These are phyloP conservation scores for Petroica traversi DNA, from an alignment of 2,113 vertebrate species.

Conservation along the genomic window DNA sequence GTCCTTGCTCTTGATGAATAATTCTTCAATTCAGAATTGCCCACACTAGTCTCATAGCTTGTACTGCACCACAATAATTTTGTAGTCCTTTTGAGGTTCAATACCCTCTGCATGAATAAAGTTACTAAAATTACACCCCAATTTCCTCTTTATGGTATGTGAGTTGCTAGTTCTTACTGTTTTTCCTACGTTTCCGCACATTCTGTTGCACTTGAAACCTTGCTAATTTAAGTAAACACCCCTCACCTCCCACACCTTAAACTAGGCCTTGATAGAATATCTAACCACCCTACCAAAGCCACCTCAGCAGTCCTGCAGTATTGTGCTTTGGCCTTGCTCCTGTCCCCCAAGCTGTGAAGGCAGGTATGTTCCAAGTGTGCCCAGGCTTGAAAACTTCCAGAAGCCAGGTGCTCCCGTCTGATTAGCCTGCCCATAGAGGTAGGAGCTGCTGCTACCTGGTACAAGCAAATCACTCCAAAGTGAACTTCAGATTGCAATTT, in stretches of 20 bases:
- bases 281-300: not conserved
- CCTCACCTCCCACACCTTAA: not conserved
- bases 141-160: not conserved
- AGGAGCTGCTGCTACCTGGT: not conserved
- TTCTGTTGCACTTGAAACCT: not conserved
- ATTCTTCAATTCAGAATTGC: not conserved
- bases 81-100: not conserved
- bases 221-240: not conserved
- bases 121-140: not conserved
- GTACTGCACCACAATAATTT: not conserved
- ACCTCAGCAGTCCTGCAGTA: not conserved
- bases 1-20: not conserved
- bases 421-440: not conserved
- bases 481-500: not conserved
- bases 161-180: not conserved
- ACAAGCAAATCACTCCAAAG: not conserved
- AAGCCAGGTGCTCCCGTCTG: not conserved
- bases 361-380: not conserved
- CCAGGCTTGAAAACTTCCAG: not conserved
- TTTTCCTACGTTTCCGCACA: not conserved
- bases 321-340: not conserved
- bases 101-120: not conserved
- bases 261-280: not conserved
- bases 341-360: accelerated
- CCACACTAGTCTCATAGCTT: not conserved